phyloP scores from a whole-genome alignment of 2,888 invertebrate species.

The Oithona nana region DNA sequence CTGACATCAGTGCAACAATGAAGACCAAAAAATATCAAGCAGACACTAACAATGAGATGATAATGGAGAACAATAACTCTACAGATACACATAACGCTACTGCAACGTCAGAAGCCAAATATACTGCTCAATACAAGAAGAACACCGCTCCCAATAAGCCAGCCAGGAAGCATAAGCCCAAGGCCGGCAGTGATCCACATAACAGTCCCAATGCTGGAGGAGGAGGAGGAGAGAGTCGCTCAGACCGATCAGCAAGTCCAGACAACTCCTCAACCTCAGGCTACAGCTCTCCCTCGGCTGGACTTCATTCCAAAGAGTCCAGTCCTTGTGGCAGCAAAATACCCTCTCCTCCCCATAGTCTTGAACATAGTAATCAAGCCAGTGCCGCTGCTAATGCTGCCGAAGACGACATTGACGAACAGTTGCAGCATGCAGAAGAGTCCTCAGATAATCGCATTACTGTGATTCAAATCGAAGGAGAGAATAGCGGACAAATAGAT shows the following conservation, averaged over 20 bases:
- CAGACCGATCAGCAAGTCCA: slow-evolving; percentile 9
- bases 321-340: slow-evolving; percentile 5
- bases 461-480: slow-evolving; percentile 10
- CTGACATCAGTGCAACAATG: neutral
- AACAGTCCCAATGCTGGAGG: too few species aligned
- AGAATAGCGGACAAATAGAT: neutral
- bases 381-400: neutral
- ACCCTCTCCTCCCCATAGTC: neutral
- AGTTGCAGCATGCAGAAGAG: neutral
- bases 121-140: slow-evolving; percentile 5
- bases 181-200: neutral
- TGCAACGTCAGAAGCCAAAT: too few species aligned
- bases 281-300: slow-evolving; percentile 13
- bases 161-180: slow-evolving; percentile 5
- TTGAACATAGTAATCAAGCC: neutral
- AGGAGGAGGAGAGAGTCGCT: neutral
- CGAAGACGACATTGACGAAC: neutral
- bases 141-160: slow-evolving; percentile 3
- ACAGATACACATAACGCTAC: neutral
- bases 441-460: neutral
- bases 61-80: too few species aligned
- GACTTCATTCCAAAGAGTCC: slow-evolving; percentile 1
- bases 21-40: neutral
- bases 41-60: neutral
- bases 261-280: slow-evolving; percentile 15